Evolutionary conservation across 2,888 invertebrate species (phyloP), one percentile per base, ranked within the genome.

Genomic region (Melinaea marsaeus): DNA sequence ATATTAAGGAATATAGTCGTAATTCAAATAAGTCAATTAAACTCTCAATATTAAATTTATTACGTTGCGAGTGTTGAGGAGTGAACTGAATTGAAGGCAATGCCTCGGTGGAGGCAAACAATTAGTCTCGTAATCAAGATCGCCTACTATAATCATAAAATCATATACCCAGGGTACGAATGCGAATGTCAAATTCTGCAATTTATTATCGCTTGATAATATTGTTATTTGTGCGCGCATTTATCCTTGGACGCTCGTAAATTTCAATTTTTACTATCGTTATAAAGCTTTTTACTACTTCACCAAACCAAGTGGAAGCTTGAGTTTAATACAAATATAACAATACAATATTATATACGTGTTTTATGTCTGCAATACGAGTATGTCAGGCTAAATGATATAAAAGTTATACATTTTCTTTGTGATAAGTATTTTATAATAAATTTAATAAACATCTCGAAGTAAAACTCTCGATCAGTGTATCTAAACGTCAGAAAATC

Each of bases 111-210:
- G n/a, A n/a, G 65, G 66, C 66, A 74, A 72, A 75, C 80, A 85
- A 85, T 86, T 85, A 85, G 81, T 75, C 74, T 75, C 71, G 76
- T 78, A 81, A 83, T 83, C 81, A 81, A 82, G 81, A 82, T 83
- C 77, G 73, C 74, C 74, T 67, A 69, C 77, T 76, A 76, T 82
- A 81, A 81, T 81, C 79, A 76, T 66, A 72, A 75, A 51, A 51
- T 6, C 51, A 58, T 59, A 62, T 63, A 63, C 61, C 61, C 57
- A 13, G 5, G 61, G 32, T 51, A 61, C 57, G 42, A 22, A 61
- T 61, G 57, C 47, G 56, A 56, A 13, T 61, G 61, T 57, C 61
- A 57, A 32, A 54, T 35, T 42, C 57, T 57, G 57, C 61, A 51
- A 61, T 61, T 57, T 57, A 61, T 61, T 57, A 22, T 13, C 13